Evolutionary conservation across 2,888 invertebrate species (phyloP), one percentile per base, ranked within the genome.

Genomic region (Brassicogethes aeneus): DNA sequence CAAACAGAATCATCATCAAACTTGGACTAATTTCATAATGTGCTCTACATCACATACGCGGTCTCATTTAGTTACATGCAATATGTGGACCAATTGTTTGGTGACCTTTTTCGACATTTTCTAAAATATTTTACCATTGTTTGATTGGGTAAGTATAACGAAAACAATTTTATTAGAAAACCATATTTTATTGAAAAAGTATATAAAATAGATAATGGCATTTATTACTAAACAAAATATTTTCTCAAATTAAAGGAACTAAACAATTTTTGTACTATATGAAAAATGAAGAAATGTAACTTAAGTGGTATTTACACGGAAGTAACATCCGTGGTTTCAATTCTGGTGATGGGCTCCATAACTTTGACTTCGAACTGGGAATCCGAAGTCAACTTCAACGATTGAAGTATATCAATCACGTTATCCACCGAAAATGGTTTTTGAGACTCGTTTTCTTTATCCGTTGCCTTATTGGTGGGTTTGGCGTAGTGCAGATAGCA

Each of bases 401-500:
- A 66, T 47, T 70, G 69, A 32, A 74, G 58, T 46, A 70, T 69
- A 14, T 70, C 70, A 32, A 74, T 66, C 8, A 73, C 70, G 33
- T 68, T 70, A 44, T 73, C 71, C 14, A 73, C 68, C 35, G 65
- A 65, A 17, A 68, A 55, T n/a, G 67, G 65, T 32, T 60, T 54
- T 15, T 47, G 36, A 14, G 43, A 41, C 34, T 37, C 23, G 10
- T 15, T 13, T 10, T 40, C 41, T 14, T 44, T 41, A 30, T 40
- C 42, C 31, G 37, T 39, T 34, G 47, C 42, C 37, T 51, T 52
- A 15, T 40, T 51, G 53, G 72, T 73, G 37, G 77, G 72, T 64
- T 83, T 85, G 51, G 79, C 78, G 68, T 85, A 86, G 64, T 86
- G 85, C 52, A 87, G 71, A 56, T 79, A 83, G 47, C 66, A 66